A percentile compares a stretch with the other conserved stretches of the same genome.
Conservation (phyloP, 2,888 invertebrate species). For the Pyrrhosoma nymphula region DNA sequence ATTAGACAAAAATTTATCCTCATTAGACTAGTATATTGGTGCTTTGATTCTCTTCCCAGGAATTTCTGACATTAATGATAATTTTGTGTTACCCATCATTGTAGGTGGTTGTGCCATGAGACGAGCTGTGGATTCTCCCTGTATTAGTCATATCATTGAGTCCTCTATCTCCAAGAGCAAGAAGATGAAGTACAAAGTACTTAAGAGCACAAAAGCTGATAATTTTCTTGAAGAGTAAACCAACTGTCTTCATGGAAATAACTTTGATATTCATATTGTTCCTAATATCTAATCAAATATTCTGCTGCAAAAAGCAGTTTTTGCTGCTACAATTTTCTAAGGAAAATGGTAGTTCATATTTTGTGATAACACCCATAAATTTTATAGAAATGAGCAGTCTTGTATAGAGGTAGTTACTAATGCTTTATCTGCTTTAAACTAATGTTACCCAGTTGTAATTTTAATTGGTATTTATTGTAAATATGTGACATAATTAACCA, state of each 20-base stretch:
- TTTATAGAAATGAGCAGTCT: not conserved
- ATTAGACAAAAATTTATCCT: too few relatives aligned
- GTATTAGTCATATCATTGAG: not conserved
- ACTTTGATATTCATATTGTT: conserved; percentile 43
- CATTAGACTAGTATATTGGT: too few relatives aligned
- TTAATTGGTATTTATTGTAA: conserved; percentile 22
- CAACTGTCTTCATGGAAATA: not conserved
- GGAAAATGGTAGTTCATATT: not conserved
- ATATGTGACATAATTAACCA: conserved; percentile 20
- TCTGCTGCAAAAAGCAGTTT: not conserved
- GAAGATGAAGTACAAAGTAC: conserved; percentile 18
- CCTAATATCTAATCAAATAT: conserved; percentile 32
- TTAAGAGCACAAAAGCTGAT: not conserved
- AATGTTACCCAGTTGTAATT: not conserved
- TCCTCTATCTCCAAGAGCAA: not conserved
- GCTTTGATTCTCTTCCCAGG: not conserved
- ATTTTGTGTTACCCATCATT: not conserved
- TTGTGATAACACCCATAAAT: conserved; percentile 22
- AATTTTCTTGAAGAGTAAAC: not conserved
- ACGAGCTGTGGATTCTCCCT: not conserved
- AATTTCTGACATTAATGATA: not conserved
- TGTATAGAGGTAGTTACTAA: not conserved
- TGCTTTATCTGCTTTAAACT: not conserved
- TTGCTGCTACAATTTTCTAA: not conserved
- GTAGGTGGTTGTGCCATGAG: not conserved